phyloP scores from a whole-genome alignment of 2,113 vertebrate species.

The Camarhynchus parvulus region DNA sequence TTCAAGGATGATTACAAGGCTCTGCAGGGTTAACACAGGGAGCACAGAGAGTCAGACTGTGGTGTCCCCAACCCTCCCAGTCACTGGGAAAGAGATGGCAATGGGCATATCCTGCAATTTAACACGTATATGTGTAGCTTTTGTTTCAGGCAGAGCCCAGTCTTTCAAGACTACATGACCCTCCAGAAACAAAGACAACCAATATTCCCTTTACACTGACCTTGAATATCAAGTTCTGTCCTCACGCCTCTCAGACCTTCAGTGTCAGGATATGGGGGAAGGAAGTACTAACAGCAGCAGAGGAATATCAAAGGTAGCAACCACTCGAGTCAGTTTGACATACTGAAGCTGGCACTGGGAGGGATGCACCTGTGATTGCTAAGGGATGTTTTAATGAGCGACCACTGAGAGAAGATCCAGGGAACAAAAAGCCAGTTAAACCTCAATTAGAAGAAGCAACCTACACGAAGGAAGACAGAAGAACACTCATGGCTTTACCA shows the following conservation, averaged over 20 bases:
- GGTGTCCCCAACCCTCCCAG: neutral
- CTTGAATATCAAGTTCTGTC: neutral
- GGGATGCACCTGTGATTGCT: neutral
- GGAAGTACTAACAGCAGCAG: neutral
- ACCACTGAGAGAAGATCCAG: neutral
- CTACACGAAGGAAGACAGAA: neutral
- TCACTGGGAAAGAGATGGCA: neutral
- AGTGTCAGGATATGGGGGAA: neutral
- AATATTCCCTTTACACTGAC: neutral
- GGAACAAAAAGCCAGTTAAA: neutral
- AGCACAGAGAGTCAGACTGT: neutral
- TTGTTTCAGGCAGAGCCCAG: neutral
- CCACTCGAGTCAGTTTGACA: neutral
- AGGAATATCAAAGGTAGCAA: neutral
- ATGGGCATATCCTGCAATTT: neutral
- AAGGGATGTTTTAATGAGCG: neutral
- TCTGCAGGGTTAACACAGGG: accelerated
- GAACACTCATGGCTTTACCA: neutral
- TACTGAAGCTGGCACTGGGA: neutral
- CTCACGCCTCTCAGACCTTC: accelerated
- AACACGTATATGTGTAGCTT: neutral
- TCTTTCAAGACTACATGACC: neutral
- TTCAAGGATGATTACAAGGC: neutral
- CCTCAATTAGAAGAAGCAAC: neutral
- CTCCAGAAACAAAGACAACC: neutral